Evolutionary conservation across 2,888 invertebrate genomes (phyloP).

Genomic region (Tubulanus polymorphus): DNA sequence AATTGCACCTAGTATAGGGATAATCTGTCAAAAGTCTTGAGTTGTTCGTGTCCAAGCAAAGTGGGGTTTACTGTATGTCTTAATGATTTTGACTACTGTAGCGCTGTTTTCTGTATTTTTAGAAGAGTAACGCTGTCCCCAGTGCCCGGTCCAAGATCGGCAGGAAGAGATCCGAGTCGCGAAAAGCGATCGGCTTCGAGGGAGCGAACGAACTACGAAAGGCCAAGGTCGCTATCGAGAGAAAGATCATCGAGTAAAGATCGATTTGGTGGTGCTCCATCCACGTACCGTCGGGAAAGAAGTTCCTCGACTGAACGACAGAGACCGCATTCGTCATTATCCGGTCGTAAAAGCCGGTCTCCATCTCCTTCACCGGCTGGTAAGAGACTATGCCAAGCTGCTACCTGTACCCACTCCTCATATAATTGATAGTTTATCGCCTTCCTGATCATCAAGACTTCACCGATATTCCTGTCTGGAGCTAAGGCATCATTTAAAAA

Average conservation of each 20-base stretch:
- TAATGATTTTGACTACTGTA: too few relatives aligned
- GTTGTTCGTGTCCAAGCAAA: too few relatives aligned
- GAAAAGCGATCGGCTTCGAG: slow-evolving; percentile 24
- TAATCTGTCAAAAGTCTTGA: too few relatives aligned
- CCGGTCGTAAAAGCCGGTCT: slow-evolving; percentile 27
- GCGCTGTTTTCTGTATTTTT: too few relatives aligned
- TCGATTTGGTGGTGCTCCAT: neutral
- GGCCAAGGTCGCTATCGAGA: slow-evolving; percentile 26
- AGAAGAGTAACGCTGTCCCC: neutral
- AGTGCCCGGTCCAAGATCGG: neutral
- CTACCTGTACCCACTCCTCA: too few relatives aligned
- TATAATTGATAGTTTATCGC: too few relatives aligned
- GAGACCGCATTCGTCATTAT: neutral
- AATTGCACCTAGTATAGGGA: too few relatives aligned
- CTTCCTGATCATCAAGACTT: too few relatives aligned
- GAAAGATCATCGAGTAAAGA: slow-evolving; percentile 17
- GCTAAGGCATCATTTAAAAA: too few relatives aligned
- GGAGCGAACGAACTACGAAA: slow-evolving; percentile 27
- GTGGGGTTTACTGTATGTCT: too few relatives aligned
- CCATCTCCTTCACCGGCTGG: slow-evolving; percentile 36
- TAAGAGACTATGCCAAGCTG: too few relatives aligned
- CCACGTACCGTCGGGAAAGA: slow-evolving; percentile 3
- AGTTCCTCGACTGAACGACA: slow-evolving; percentile 17
- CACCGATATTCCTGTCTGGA: too few relatives aligned
- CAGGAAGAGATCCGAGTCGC: neutral